A percentile compares a stretch with the other conserved stretches of the same genome.
phyloP scores from a whole-genome alignment of 2,113 vertebrate genomes.

The Cnemophilus loriae region DNA sequence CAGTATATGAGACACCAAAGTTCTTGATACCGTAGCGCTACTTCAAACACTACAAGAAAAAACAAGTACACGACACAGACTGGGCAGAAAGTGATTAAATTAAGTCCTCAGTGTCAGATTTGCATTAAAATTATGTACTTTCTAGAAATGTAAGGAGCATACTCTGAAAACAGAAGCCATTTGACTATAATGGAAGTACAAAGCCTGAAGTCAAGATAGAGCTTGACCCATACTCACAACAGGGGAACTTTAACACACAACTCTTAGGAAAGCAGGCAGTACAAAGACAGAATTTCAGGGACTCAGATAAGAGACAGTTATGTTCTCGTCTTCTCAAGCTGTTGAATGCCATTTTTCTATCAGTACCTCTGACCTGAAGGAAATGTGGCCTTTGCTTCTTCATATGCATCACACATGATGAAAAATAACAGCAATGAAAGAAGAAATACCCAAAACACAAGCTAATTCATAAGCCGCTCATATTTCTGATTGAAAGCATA shows the following conservation, averaged over 20 bases:
- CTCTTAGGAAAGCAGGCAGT: neutral
- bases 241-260: neutral
- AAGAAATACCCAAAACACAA: neutral
- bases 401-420: neutral
- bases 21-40: neutral
- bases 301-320: neutral
- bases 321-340: neutral
- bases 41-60: neutral
- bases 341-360: neutral
- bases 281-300: neutral
- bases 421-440: neutral
- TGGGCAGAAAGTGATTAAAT: neutral
- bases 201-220: neutral
- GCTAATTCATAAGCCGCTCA: neutral
- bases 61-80: neutral
- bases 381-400: neutral
- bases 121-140: neutral
- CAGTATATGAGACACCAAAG: neutral
- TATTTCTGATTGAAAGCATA: neutral
- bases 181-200: neutral
- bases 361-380: neutral
- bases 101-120: neutral
- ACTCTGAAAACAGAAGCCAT: neutral
- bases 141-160: neutral
- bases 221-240: fast-evolving